Evolutionary conservation across 53 echinoderm and acorn worm genomes (phyloP).

Genomic region (Patiria pectinifera): DNA sequence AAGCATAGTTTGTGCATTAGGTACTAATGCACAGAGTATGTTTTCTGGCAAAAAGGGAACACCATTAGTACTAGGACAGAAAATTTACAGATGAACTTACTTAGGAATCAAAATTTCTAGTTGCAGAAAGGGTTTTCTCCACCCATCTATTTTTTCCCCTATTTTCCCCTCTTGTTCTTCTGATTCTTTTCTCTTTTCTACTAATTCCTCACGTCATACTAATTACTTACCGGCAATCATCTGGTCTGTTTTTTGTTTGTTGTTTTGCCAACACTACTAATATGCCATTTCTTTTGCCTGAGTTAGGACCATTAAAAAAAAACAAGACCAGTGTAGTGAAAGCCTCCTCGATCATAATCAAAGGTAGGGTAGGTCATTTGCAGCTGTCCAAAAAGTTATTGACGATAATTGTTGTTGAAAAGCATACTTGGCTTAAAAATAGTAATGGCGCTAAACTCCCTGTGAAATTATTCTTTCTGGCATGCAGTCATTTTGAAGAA

Average conservation of each 20-base stretch:
- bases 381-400: too few relatives aligned
- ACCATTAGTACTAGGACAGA: background rate
- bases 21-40: conserved; percentile 21
- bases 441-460: too few relatives aligned
- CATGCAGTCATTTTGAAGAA: too few relatives aligned
- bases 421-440: too few relatives aligned
- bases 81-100: background rate
- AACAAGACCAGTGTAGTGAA: too few relatives aligned
- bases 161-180: background rate
- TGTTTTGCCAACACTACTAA: background rate
- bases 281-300: background rate
- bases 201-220: too few relatives aligned
- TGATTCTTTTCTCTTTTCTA: background rate
- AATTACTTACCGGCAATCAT: too few relatives aligned
- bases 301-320: background rate
- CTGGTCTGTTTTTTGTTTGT: background rate
- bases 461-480: too few relatives aligned
- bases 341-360: too few relatives aligned
- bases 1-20: conserved; percentile 16
- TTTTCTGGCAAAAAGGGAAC: conserved; percentile 32
- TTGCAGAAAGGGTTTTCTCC: background rate
- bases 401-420: too few relatives aligned
- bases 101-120: background rate
- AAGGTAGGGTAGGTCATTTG: too few relatives aligned
- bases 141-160: background rate